Base-by-base conservation (phyloP, 2,888 invertebrate species). In the Myopa testacea region DNA sequence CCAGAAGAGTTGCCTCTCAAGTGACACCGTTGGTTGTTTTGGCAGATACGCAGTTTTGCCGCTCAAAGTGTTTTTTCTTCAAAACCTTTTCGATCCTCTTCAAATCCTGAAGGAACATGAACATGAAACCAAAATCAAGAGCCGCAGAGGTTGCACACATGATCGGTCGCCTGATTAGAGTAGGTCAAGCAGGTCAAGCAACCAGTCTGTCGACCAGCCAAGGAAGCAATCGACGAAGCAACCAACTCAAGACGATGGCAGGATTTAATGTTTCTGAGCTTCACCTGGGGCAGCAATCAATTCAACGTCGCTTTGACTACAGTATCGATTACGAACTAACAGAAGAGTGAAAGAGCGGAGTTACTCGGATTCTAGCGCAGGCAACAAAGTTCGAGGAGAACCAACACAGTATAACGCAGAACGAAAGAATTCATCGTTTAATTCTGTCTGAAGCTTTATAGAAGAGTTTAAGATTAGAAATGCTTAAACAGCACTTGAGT, bases 131-230 rank as follows among this genome's bases (percentile, higher is more conserved):
- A 26, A 50, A 70, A 26, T 52, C 73, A 26, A 34, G 6, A 45
- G 62, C 34, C 62, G 26, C 40, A 16, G 55, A 10, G 75, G 75
- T 75, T 75, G 75, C 75, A 75, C 75, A 69, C 75, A 75, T 75
- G 75, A 75, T 75, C 58, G 75, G 68, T 75, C 58, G 75, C 45
- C 52, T 60, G 75, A 75, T 75, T 75, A 69, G 68, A 68, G 40
- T 26, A 60, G 75, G 75, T 75, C 75, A 71, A 71, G 63, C 50
- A n/a, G 69, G 62, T 45, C 52, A 52, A 60, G 62, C 73, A 38
- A 62, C 38, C 73, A 58, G 34, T 34, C 38, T 12, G 26, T 12
- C 14, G 52, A 26, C 34, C 34, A 34, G 38, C 16, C 34, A 1
- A 38, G 7, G 7, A 38, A 38, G 7, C 65, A 38, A 38, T 2